phyloP scores from a whole-genome alignment of 2,797 vertebrate species.

The Staurois parvus region DNA sequence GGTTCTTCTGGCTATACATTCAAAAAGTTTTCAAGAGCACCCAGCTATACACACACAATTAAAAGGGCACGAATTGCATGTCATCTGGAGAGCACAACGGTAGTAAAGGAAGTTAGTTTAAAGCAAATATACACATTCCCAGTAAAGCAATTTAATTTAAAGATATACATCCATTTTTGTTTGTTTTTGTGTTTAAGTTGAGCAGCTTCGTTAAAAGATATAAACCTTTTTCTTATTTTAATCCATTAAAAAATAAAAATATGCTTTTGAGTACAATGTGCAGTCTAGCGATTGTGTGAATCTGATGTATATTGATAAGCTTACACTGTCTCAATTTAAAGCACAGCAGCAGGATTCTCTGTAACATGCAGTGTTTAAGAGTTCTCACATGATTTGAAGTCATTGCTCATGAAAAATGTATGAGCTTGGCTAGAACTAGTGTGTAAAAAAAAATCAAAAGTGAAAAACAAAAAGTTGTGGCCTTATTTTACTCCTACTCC shows the following conservation, averaged over 20 bases:
- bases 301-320: conserved; percentile 42
- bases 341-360: conserved; percentile 58
- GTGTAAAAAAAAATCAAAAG: neutral
- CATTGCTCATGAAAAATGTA: conserved; percentile 41
- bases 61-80: conserved; percentile 2
- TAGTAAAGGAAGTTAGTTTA: neutral
- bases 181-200: neutral
- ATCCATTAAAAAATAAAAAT: conserved; percentile 37
- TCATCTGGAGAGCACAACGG: neutral
- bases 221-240: conserved; percentile 54
- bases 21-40: conserved; percentile 41
- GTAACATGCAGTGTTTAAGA: neutral
- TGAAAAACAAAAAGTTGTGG: neutral
- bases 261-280: conserved; percentile 55
- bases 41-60: neutral
- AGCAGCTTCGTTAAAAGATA: conserved; percentile 52
- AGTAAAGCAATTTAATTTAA: conserved; percentile 21
- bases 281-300: conserved; percentile 30
- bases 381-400: conserved; percentile 8
- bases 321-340: conserved; percentile 57
- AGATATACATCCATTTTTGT: conserved; percentile 28
- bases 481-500: conserved; percentile 49
- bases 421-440: conserved; percentile 54
- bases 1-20: conserved; percentile 32
- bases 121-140: neutral